Percentiles rank a stretch among this genome's conserved stretches.
phyloP scores from a whole-genome alignment of 2,888 invertebrate species.

The Gymnoscelis rufifasciata region DNA sequence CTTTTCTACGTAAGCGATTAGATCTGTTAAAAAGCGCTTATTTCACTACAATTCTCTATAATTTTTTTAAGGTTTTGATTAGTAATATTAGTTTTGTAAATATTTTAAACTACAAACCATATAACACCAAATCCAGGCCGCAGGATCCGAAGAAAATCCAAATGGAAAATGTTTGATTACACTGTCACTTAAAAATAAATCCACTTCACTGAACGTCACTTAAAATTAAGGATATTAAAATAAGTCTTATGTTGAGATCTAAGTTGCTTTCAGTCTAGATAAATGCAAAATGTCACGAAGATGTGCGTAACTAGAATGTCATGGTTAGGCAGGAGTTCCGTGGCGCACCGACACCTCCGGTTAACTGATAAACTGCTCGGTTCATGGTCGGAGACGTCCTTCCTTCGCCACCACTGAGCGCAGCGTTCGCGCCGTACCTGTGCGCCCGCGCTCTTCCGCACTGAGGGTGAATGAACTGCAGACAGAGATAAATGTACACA shows the following conservation, averaged over 20 bases:
- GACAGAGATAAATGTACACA: conserved; percentile 51
- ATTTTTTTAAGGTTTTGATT: conserved; percentile 5
- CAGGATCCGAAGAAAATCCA: conserved; percentile 50
- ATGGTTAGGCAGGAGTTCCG: conserved; percentile 55
- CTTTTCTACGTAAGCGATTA: conserved; percentile 50
- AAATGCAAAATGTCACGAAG: conserved; percentile 59
- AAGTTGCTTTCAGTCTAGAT: conserved; percentile 74
- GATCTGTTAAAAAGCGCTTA: not conserved
- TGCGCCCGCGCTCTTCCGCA: conserved; percentile 73
- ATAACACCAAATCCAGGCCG: conserved; percentile 46
- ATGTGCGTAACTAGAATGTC: conserved; percentile 58
- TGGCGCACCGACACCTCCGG: conserved; percentile 68
- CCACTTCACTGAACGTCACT: conserved; percentile 70
- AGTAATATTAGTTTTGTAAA: conserved; percentile 14
- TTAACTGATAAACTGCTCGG: conserved; percentile 74
- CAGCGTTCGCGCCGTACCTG: conserved; percentile 56
- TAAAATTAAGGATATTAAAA: conserved; percentile 58
- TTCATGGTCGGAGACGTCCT: conserved; percentile 75
- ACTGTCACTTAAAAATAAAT: conserved; percentile 68
- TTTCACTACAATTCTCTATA: not conserved
- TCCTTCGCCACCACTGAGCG: conserved; percentile 59
- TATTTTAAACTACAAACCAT: conserved; percentile 50
- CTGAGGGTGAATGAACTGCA: conserved; percentile 74
- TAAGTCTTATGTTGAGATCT: conserved; percentile 78
- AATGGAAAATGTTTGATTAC: conserved; percentile 52